A percentile compares a stretch with the other conserved stretches of the same genome.
Conservation (phyloP, 2,797 vertebrate genomes). For the Sternotherus odoratus region DNA sequence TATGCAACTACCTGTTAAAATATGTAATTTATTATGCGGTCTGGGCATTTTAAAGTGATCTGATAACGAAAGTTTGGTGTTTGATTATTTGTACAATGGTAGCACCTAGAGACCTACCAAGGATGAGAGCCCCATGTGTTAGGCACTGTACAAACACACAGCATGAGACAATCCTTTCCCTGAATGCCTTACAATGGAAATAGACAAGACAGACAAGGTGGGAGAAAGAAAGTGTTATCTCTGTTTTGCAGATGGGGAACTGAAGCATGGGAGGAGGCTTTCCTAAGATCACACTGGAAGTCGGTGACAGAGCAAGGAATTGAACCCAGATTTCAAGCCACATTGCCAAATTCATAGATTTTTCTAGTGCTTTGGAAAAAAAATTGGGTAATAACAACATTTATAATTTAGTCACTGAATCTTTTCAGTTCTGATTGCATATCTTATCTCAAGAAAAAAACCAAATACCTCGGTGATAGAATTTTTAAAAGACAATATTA, state of each 20-base stretch:
- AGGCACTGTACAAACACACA: not conserved
- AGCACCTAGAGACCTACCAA: not conserved
- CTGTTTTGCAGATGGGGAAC: not conserved
- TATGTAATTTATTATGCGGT: not conserved
- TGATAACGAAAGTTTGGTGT: not conserved
- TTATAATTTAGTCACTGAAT: not conserved
- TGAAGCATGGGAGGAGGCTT: not conserved
- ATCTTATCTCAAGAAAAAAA: not conserved
- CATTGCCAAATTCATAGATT: not conserved
- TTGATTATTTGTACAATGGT: not conserved
- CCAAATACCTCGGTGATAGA: not conserved
- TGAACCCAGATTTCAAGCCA: not conserved
- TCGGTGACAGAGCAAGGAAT: not conserved
- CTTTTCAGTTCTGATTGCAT: not conserved
- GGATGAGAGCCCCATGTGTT: not conserved
- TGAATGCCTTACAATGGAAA: not conserved
- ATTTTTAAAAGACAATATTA: not conserved
- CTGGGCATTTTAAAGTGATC: not conserved
- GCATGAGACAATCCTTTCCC: not conserved
- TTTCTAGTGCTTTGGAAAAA: not conserved
- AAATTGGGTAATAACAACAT: not conserved
- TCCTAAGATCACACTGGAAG: not conserved
- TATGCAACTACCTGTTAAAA: not conserved
- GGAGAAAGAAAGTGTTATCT: not conserved
- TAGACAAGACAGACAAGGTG: not conserved